Evolutionary conservation across 2,797 vertebrate species (phyloP), one percentile per base, ranked within the genome.

Genomic region (Ciconia nigra): DNA sequence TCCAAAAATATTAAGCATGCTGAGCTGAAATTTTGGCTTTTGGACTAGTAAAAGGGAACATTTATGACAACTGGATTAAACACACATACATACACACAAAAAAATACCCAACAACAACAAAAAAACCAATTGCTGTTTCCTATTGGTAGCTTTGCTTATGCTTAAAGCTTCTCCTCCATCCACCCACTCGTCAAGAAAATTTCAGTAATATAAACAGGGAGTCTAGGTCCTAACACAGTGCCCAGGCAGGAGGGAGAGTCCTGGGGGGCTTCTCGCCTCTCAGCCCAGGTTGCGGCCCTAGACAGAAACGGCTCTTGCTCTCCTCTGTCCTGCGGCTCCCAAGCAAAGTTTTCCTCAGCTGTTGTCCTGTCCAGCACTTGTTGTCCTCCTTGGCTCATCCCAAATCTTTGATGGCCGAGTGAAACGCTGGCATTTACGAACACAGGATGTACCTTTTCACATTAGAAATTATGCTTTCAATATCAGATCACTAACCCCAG

Each of bases 361-460:
- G 15, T 42, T 81, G 33, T 84, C 58, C 52, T n/a, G 7, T 15
- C 24, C 70, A 54, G 61, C 5, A 20, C 33, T 78, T 59, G 4
- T 25, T 21, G 26, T 39, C 13, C 10, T 55, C 33, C n/a, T 55
- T 35, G 44, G 29, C 17, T 80, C 28, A 49, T 44, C 67, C 42
- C 6, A 1, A 42, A 58, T 85, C 39, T 33, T 42, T 44, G 25
- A 19, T 16, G 39, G 16, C 13, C 1, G 0, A 14, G 42, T 54
- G 59, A 67, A 90, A 41, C 3, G 3, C 49, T 54, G 51, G 11
- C 33, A 37, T 76, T 80, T 77, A 46, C 42, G 51, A 83, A 76
- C 14, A 37, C 47, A 52, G 44, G 26, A 47, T 21, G 15, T 47
- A n/a, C 25, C 57, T 89, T 89, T 67, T 41, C 29, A 47, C 9